Conservation (phyloP, 2,113 vertebrate genomes). For the Malurus elegans region DNA sequence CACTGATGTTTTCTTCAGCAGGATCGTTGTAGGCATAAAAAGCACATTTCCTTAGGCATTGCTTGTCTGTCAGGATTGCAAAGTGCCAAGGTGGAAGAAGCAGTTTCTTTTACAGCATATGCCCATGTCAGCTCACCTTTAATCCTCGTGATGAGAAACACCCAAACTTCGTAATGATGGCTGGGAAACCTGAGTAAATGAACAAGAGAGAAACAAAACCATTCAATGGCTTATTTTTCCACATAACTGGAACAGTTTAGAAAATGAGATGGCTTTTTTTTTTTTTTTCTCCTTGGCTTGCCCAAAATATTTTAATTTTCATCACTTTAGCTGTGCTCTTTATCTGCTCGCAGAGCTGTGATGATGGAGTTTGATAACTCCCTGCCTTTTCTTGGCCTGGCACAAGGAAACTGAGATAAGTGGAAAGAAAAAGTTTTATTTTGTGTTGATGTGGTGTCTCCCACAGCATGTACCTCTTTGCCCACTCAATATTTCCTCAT, state of each 20-base stretch:
- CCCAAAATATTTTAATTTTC: neutral
- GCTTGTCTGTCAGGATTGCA: neutral
- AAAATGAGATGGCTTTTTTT: neutral
- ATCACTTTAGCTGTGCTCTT: neutral
- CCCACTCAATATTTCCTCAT: neutral
- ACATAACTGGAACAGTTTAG: neutral
- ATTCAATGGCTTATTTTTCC: neutral
- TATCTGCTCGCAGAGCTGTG: neutral
- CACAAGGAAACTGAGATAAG: neutral
- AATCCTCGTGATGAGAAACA: neutral
- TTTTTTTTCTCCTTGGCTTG: neutral
- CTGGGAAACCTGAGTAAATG: neutral
- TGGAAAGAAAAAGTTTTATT: neutral
- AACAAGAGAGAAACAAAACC: neutral
- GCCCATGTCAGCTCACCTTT: neutral
- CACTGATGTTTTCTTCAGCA: neutral
- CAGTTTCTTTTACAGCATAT: neutral
- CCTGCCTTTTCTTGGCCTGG: neutral
- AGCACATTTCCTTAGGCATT: neutral
- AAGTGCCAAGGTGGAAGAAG: neutral
- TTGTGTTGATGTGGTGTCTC: neutral
- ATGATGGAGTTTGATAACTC: neutral
- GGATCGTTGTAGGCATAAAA: neutral
- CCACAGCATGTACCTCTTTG: neutral
- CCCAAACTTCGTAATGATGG: neutral